Percentiles rank a stretch among this genome's conserved stretches.
Evolutionary conservation across 92 coral and sea anemone genomes (phyloP).

Genomic region (Porites evermanni): DNA sequence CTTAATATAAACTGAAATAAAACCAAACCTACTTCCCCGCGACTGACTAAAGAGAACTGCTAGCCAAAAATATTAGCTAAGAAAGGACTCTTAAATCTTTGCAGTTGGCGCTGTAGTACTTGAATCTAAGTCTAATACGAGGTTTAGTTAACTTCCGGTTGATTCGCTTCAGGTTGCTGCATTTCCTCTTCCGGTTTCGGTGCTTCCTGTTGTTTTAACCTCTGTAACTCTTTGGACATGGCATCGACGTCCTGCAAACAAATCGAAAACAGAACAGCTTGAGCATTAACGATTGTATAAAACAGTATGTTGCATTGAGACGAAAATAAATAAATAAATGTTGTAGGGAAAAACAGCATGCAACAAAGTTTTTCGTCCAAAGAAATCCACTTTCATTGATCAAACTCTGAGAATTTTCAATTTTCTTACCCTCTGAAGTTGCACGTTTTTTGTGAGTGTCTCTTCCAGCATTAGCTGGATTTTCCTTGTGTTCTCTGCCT

Average conservation of each 20-base stretch:
- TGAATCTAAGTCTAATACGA: not conserved
- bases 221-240: constrained; percentile 44
- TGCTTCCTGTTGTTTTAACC: constrained; percentile 12
- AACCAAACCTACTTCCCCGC: no score
- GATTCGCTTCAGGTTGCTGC: not conserved
- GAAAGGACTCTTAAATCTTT: constrained; percentile 3
- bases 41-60: not conserved
- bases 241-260: constrained; percentile 33
- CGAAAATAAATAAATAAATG: not conserved
- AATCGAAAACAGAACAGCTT: not conserved
- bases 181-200: not conserved
- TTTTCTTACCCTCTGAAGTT: constrained; percentile 79
- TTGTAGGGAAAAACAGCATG: not conserved
- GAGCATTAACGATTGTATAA: no score
- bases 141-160: constrained; percentile 12
- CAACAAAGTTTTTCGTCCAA: constrained; percentile 87
- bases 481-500: constrained; percentile 66
- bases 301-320: not conserved
- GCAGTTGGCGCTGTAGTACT: not conserved
- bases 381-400: constrained; percentile 6
- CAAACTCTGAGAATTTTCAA: not conserved
- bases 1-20: no score
- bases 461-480: constrained; percentile 97
- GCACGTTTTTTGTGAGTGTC: constrained; percentile 94
- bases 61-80: constrained; percentile 6